Evolutionary conservation across 2,888 invertebrate species (phyloP).

Genomic region (Andrena camellia): DNA sequence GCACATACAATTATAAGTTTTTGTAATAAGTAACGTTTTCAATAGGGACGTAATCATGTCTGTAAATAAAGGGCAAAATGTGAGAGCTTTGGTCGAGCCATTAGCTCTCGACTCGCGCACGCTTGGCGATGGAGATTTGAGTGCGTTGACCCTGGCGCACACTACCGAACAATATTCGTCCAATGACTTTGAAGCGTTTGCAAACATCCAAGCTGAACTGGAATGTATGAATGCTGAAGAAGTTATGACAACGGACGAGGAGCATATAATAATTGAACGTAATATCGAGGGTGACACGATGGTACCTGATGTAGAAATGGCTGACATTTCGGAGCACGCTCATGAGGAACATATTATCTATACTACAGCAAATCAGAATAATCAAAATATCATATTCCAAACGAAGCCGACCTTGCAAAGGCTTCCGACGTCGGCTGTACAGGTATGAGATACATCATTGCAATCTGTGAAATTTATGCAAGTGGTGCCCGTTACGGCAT

Average conservation of each 20-base stretch:
- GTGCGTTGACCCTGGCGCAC: slow-evolving; percentile 78
- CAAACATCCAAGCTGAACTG: slow-evolving; percentile 84
- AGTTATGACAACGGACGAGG: slow-evolving; percentile 82
- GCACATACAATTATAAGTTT: slow-evolving; percentile 1
- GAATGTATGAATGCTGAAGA: slow-evolving; percentile 84
- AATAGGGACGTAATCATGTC: slow-evolving; percentile 76
- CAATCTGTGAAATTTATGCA: not conserved
- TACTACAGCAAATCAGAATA: slow-evolving; percentile 79
- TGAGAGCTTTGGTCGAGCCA: slow-evolving; percentile 80
- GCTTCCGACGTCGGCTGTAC: slow-evolving; percentile 80
- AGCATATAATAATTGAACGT: slow-evolving; percentile 71
- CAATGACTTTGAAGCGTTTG: slow-evolving; percentile 84
- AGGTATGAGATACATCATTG: slow-evolving; percentile 65
- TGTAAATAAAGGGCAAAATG: slow-evolving; percentile 77
- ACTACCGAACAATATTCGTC: slow-evolving; percentile 79
- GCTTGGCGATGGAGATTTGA: slow-evolving; percentile 80
- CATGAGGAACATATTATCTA: slow-evolving; percentile 81
- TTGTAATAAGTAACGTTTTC: slow-evolving; percentile 35
- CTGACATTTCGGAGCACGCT: slow-evolving; percentile 77
- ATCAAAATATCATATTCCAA: slow-evolving; percentile 82
- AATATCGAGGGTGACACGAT: slow-evolving; percentile 76
- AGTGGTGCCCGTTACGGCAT: not conserved
- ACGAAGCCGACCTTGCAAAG: slow-evolving; percentile 83
- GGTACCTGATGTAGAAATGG: slow-evolving; percentile 82
- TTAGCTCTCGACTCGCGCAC: slow-evolving; percentile 77